These are phyloP conservation scores for Invenusta paracnida DNA, from an alignment of 2,888 invertebrate species.

Conservation along the genomic window DNA sequence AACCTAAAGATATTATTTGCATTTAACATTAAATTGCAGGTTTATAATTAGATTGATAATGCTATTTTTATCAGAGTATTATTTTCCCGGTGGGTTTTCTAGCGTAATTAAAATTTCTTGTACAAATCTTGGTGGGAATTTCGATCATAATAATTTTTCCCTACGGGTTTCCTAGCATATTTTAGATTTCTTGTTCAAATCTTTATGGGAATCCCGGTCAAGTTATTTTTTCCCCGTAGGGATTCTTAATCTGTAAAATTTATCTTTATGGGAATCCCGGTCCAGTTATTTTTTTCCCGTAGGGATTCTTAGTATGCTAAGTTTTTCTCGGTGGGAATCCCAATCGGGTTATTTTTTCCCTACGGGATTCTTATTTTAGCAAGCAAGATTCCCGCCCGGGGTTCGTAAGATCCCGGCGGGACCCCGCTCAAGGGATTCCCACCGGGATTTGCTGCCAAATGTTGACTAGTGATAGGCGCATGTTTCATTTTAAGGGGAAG, in stretches of 20 bases:
- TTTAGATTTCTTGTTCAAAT: not conserved
- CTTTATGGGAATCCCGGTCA: not conserved
- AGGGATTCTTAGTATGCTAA: not conserved
- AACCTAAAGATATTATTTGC: too few relatives aligned
- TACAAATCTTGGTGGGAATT: not conserved
- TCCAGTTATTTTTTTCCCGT: not conserved
- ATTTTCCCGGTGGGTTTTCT: not conserved
- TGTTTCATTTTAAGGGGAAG: too few relatives aligned
- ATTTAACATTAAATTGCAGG: too few relatives aligned
- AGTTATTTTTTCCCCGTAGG: not conserved
- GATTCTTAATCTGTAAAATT: not conserved
- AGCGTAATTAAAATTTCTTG: not conserved
- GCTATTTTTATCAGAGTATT: too few relatives aligned
- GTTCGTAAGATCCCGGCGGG: not conserved
- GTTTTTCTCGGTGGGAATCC: not conserved
- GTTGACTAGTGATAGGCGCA: not conserved
- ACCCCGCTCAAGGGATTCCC: not conserved
- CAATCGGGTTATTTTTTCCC: not conserved
- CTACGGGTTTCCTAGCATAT: not conserved
- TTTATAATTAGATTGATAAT: too few relatives aligned
- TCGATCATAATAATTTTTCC: not conserved
- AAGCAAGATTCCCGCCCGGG: not conserved
- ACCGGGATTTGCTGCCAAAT: not conserved
- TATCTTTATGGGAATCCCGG: not conserved
- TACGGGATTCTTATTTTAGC: not conserved